Percentiles rank a stretch among this genome's conserved stretches.
These are phyloP conservation scores for Tridacna gigas DNA, from an alignment of 2,888 invertebrate species.

Conservation along the genomic window DNA sequence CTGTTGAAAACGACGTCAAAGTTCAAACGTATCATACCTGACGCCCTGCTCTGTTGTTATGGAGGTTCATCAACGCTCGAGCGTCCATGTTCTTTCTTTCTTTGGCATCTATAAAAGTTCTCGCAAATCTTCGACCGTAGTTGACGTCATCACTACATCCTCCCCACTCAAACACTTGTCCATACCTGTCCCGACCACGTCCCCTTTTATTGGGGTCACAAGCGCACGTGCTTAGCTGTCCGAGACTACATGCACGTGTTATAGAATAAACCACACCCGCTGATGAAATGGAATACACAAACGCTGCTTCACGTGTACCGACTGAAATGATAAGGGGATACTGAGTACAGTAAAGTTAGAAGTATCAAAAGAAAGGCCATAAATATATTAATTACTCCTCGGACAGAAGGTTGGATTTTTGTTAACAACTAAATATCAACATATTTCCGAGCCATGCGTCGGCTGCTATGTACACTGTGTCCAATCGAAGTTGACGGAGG, in stretches of 20 bases:
- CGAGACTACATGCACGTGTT: slow-evolving; percentile 96
- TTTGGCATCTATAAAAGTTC: slow-evolving; percentile 96
- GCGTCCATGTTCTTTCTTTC: slow-evolving; percentile 88
- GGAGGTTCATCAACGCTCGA: slow-evolving; percentile 96
- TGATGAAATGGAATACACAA: slow-evolving; percentile 87
- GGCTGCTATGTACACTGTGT: no score
- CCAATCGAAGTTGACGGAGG: no score
- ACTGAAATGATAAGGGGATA: slow-evolving; percentile 49
- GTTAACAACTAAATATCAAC: no score
- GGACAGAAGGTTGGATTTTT: no score
- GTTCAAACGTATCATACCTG: slow-evolving; percentile 88
- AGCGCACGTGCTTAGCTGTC: slow-evolving; percentile 94
- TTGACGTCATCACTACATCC: slow-evolving; percentile 89
- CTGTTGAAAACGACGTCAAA: neutral
- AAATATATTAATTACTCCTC: no score
- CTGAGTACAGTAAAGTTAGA: no score
- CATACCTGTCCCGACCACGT: slow-evolving; percentile 73
- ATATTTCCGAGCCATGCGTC: no score
- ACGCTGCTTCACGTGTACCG: slow-evolving; percentile 87
- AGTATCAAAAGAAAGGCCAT: no score
- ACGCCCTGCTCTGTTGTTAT: slow-evolving; percentile 98
- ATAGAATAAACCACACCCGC: slow-evolving; percentile 94
- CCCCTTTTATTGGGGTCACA: slow-evolving; percentile 87
- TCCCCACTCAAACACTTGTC: slow-evolving; percentile 89
- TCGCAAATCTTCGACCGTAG: slow-evolving; percentile 90